Percentiles rank a stretch among this genome's conserved stretches.
Conservation (phyloP, 2,888 invertebrate genomes). For the Drosophila pseudotakahashii region DNA sequence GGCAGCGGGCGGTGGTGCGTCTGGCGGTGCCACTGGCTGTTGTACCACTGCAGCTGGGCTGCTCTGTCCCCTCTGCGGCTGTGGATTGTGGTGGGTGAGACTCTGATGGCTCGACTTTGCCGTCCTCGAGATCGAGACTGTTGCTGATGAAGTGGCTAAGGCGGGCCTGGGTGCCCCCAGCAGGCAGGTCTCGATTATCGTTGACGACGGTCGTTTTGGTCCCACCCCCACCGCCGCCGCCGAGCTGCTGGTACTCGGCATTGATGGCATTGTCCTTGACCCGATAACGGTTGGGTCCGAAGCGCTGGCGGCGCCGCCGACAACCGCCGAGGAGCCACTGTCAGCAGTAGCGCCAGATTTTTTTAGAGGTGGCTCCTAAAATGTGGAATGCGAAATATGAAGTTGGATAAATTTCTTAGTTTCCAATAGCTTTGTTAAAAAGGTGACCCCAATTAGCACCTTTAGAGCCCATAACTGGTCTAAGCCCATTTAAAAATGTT, state of each 20-base stretch:
- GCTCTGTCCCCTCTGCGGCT: conserved; percentile 41
- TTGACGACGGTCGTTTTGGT: conserved; percentile 79
- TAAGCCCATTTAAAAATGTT: too few relatives aligned
- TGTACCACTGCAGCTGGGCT: conserved; percentile 22
- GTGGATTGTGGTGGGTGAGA: conserved; percentile 5
- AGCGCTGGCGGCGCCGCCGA: conserved; percentile 83
- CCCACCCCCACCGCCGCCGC: conserved; percentile 8
- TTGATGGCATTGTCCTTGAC: conserved; percentile 64
- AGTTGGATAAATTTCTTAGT: neutral
- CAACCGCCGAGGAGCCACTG: conserved; percentile 85
- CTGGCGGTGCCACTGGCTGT: conserved; percentile 4
- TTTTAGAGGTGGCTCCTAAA: conserved; percentile 71
- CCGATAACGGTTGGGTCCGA: conserved; percentile 68
- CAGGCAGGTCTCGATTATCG: conserved; percentile 84
- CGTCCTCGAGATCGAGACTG: conserved; percentile 83
- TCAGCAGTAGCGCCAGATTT: conserved; percentile 84
- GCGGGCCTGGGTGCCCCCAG: conserved; percentile 76
- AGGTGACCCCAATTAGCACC: too few relatives aligned
- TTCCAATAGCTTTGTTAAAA: neutral
- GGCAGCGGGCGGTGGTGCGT: conserved; percentile 65
- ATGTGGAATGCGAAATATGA: neutral
- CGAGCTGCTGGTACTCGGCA: conserved; percentile 62
- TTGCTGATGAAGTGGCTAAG: conserved; percentile 82
- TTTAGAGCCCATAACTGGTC: too few relatives aligned
- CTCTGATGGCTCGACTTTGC: conserved; percentile 57